Percentiles rank a stretch among this genome's conserved stretches.
Evolutionary conservation across 2,113 vertebrate genomes (phyloP).

Genomic region (Arothron firmamentum): DNA sequence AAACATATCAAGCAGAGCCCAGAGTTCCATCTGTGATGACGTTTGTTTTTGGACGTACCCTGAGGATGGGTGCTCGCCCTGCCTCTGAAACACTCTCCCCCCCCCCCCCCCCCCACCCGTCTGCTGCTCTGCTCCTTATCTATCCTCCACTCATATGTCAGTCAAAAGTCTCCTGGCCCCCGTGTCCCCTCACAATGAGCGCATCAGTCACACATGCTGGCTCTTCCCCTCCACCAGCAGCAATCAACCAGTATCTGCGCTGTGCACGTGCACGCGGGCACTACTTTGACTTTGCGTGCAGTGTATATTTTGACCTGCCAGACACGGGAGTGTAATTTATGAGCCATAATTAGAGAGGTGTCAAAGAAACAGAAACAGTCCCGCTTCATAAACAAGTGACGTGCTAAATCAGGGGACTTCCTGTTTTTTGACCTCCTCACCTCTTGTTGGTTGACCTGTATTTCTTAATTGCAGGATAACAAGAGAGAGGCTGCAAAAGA

Average conservation of each 20-base stretch:
- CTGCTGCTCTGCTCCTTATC: no score
- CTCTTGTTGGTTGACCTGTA: constrained; percentile 24
- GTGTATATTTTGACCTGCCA: constrained; percentile 17
- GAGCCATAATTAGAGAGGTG: constrained; percentile 57
- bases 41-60: constrained; percentile 44
- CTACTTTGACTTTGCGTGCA: not conserved
- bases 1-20: constrained; percentile 13
- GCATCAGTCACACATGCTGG: constrained; percentile 2
- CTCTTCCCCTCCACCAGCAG: no score
- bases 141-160: no score
- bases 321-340: constrained; percentile 45
- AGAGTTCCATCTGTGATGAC: constrained; percentile 21
- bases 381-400: constrained; percentile 31
- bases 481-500: not conserved
- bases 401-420: constrained; percentile 24
- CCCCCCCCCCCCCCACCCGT: no score
- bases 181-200: no score
- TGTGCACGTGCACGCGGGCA: no score
- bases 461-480: constrained; percentile 21
- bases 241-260: not conserved
- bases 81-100: no score
- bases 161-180: no score
- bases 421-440: constrained; percentile 36
- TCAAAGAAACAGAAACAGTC: constrained; percentile 54
- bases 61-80: no score